A percentile compares a stretch with the other conserved stretches of the same genome.
phyloP scores from a whole-genome alignment of 1,140 invertebrate species.

The Muscidifurax raptorellus region DNA sequence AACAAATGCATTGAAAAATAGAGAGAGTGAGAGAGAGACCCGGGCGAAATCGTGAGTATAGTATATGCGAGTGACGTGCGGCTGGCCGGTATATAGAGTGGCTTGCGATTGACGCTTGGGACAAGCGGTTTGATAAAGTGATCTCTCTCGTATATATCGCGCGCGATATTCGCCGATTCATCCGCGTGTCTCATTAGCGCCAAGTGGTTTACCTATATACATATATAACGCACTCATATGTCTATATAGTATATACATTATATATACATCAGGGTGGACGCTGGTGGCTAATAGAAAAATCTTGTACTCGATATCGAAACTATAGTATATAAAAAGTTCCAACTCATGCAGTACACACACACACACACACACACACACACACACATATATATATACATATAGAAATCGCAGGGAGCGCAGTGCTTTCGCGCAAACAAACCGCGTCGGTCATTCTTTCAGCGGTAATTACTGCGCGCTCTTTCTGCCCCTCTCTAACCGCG shows the following conservation, averaged over 20 bases:
- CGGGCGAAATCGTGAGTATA: background rate
- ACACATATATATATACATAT: too few relatives aligned
- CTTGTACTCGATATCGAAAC: conserved; percentile 24
- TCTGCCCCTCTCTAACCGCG: conserved; percentile 2
- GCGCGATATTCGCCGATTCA: conserved; percentile 40
- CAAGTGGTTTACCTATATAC: background rate
- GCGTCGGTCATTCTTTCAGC: conserved; percentile 33
- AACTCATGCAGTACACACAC: background rate
- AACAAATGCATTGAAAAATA: background rate
- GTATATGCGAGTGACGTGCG: background rate
- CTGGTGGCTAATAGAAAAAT: conserved; percentile 42
- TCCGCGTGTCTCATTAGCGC: conserved; percentile 39
- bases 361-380: background rate
- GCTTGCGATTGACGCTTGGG: conserved; percentile 31
- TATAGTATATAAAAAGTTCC: background rate
- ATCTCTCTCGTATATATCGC: background rate
- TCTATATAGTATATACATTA: background rate
- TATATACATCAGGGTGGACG: background rate
- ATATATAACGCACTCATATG: background rate
- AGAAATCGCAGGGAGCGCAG: too few relatives aligned
- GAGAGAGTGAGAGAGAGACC: background rate
- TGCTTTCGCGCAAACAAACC: conserved; percentile 36
- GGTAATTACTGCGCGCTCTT: conserved; percentile 23
- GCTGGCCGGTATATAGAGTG: conserved; percentile 10
- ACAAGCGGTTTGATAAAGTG: conserved; percentile 50